Base-by-base conservation (phyloP, 2,797 vertebrate species). In the Phataginus tricuspis region DNA sequence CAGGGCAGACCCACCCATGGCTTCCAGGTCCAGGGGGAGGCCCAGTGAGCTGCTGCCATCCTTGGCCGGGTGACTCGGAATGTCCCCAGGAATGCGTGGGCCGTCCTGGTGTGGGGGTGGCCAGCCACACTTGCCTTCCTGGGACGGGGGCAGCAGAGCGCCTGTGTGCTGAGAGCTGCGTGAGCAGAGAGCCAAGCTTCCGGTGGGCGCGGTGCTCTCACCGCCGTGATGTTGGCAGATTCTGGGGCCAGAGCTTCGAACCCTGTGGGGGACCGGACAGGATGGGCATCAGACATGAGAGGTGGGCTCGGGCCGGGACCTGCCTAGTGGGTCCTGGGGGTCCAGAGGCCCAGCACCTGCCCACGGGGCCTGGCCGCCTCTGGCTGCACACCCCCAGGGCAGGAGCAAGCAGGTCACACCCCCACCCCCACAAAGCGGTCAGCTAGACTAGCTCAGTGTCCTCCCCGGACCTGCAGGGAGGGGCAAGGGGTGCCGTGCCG, bases 31-130 rank as follows among this genome's bases (percentile, higher is more conserved):
- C 45, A 45, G 10, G 59, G 86, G 96, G 94, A 96, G 87, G 96
- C 69, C 87, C 13, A 18, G 34, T 13, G 34, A 68, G 61, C 91
- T 2, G 23, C 59, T 18, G 7, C 25, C 37, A 4, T 63, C 53
- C 75, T 42, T 4, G 0, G 63, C 61, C 11, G 0, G 0, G 29
- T 3, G 59, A 31, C 31, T 72, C 4, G 77, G 97, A 96, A 94
- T 51, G 93, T 87, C 68, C 95, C 79, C 12, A 88, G 95, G 96
- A 96, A 97, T 97, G 97, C 2, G 77, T 45, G 55, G 83, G 77
- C 55, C 0, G 9, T 25, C 74, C 55, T 86, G 0, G 77, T 2
- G 18, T 49, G 90, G 69, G 82, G 61, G 86, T 27, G 53, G 93
- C 59, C n/a, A 13, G 42, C 71, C 1, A 1, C 29, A 1, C 27